These are phyloP conservation scores for Corticium candelabrum DNA, from an alignment of 37 sponge, comb jelly and placozoan genomes.

Conservation along the genomic window DNA sequence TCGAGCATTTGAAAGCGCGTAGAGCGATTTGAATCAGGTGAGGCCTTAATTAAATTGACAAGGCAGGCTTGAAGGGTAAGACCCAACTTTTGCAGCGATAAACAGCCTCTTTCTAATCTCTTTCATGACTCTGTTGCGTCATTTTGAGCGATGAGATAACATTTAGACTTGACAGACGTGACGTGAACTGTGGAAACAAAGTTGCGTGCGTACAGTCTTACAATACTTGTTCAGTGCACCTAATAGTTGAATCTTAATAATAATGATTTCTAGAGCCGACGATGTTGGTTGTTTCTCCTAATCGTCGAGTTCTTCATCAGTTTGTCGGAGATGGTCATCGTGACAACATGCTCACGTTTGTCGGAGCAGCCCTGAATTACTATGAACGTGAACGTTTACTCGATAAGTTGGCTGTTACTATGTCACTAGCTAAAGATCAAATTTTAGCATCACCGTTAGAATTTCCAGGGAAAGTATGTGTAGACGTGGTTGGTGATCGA, in stretches of 20 bases:
- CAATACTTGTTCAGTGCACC: no score
- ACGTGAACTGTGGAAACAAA: slow-evolving; percentile 64
- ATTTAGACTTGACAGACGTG: slow-evolving; percentile 65
- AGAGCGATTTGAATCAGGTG: no score
- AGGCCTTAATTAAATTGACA: no score
- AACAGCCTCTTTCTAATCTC: slow-evolving; percentile 91
- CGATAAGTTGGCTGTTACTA: slow-evolving; percentile 3
- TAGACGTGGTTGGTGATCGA: slow-evolving; percentile 13
- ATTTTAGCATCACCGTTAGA: slow-evolving; percentile 8
- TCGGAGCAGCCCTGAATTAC: slow-evolving; percentile 32
- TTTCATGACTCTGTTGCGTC: slow-evolving; percentile 59
- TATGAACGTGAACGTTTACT: slow-evolving; percentile 28
- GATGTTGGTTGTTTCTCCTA: slow-evolving; percentile 60
- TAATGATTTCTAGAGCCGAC: slow-evolving; percentile 83
- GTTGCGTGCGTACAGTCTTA: slow-evolving; percentile 58
- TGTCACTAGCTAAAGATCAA: background rate
- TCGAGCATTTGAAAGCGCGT: no score
- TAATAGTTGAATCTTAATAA: no score
- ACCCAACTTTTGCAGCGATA: no score
- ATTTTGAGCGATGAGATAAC: slow-evolving; percentile 62
- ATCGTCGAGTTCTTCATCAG: slow-evolving; percentile 29
- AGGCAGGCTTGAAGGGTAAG: no score
- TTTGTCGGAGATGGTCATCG: slow-evolving; percentile 69
- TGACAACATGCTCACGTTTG: slow-evolving; percentile 36
- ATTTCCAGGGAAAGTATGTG: slow-evolving; percentile 75